phyloP scores from a whole-genome alignment of 1,140 invertebrate genomes.

The Whitmania pigra region DNA sequence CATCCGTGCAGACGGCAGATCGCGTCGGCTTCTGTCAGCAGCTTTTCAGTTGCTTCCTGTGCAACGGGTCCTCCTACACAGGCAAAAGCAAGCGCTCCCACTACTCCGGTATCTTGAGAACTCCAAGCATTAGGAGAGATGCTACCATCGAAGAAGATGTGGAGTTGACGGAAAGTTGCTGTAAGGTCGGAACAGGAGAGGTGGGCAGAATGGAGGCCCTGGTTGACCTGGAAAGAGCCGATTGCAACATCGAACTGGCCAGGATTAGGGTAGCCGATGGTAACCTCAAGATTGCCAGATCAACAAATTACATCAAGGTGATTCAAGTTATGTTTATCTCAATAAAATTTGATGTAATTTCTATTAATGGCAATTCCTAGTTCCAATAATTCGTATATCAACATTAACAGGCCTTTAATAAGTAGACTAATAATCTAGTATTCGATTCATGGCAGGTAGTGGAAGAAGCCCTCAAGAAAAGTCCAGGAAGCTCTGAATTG shows the following conservation, averaged over 20 bases:
- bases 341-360: not conserved
- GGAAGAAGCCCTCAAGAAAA: conserved; percentile 17
- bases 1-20: conserved; percentile 23
- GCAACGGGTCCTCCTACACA: not conserved
- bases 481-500: conserved; percentile 15
- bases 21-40: conserved; percentile 21
- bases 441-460: not conserved
- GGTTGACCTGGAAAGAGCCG: conserved; percentile 17
- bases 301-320: conserved; percentile 19
- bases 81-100: not conserved
- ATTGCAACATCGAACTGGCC: conserved; percentile 18
- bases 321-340: not conserved
- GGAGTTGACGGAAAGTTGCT: conserved; percentile 14
- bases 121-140: not conserved
- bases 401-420: too few relatives aligned
- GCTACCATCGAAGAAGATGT: conserved; percentile 1
- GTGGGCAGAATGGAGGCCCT: conserved; percentile 5
- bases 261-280: conserved; percentile 15
- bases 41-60: conserved; percentile 23
- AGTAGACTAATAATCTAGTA: not conserved
- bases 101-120: not conserved
- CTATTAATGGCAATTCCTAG: too few relatives aligned
- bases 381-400: too few relatives aligned
- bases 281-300: conserved; percentile 14
- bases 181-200: not conserved